Base-by-base conservation (phyloP, 2,888 invertebrate genomes). In the Monoplex corrugatus region DNA sequence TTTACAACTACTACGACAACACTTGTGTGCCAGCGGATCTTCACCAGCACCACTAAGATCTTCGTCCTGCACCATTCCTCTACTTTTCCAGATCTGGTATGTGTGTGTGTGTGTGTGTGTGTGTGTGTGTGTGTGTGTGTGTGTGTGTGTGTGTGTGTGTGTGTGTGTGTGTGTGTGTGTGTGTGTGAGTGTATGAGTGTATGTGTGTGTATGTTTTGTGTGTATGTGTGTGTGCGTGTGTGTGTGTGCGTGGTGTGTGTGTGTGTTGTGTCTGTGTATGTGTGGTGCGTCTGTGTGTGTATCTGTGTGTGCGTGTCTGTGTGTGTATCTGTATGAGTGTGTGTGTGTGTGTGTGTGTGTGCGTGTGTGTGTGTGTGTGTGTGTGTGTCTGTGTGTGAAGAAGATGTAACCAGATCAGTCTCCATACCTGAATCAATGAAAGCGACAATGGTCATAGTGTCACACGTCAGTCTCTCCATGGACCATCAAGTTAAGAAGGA, bases 331-430 rank as follows among this genome's bases (percentile, higher is more conserved):
- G 16, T 50, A 50, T 13, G 13, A 23, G 13, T 50, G 16, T 50
- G 50, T 68, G 50, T 19, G 50, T 35, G 3, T 68, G n/a, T 68
- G 19, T 28, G 68, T 68, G 80, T 80, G 80, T 13, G 40, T 80
- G 80, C 43, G 80, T 43, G 80, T 35, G 80, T 80, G 80, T 16
- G 80, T 43, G 80, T 35, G 80, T 80, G 80, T 23, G 80, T 80
- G 80, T 23, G 80, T 80, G 80, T 23, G 80, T 80, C 40, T 23
- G 80, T 80, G 80, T 38, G 80, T 80, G 80, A 68, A 28, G 28
- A 68, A 8, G 19, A 13, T 50, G 8, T 50, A 8, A 50, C 19
- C 10, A 50, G 50, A 16, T 8, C n/a, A 28, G 32, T 72, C n/a
- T 13, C 68, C 32, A 72, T 32, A n/a, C n/a, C n/a, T n/a, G n/a